phyloP scores from a whole-genome alignment of 2,888 invertebrate genomes.

The Tromatobia lineatoria region DNA sequence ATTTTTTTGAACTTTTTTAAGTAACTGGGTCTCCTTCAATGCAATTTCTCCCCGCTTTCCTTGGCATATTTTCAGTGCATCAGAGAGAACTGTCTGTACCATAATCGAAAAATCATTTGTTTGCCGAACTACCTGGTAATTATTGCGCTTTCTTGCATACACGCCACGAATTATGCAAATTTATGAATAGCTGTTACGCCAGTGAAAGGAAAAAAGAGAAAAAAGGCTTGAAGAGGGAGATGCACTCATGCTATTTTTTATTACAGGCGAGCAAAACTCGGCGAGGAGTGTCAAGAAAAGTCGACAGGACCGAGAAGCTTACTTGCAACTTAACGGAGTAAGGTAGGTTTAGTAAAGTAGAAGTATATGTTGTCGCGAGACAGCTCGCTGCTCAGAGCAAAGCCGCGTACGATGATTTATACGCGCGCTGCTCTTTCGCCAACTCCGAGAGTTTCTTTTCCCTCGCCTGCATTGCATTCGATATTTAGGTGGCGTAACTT shows the following conservation, averaged over 20 bases:
- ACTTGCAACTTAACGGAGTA: slow-evolving; percentile 9
- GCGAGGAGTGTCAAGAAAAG: slow-evolving; percentile 13
- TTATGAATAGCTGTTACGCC: slow-evolving; percentile 17
- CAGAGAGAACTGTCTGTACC: neutral
- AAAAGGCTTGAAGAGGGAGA: neutral
- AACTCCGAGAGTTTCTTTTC: neutral
- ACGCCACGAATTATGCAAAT: slow-evolving; percentile 51
- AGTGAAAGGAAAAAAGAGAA: slow-evolving; percentile 20
- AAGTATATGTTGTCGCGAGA: slow-evolving; percentile 27
- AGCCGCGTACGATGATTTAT: slow-evolving; percentile 42
- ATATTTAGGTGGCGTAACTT: slow-evolving; percentile 11
- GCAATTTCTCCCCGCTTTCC: neutral
- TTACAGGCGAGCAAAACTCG: slow-evolving; percentile 1
- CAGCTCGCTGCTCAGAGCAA: slow-evolving; percentile 19
- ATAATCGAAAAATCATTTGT: slow-evolving; percentile 40
- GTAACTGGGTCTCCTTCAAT: no score
- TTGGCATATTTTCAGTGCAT: neutral
- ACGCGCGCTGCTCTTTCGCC: slow-evolving; percentile 41
- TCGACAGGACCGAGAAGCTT: neutral
- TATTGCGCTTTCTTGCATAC: slow-evolving; percentile 37
- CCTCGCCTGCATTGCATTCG: neutral
- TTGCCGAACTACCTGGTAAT: slow-evolving; percentile 29
- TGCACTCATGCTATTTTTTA: slow-evolving; percentile 19
- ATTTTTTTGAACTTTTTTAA: no score
- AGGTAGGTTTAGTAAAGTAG: slow-evolving; percentile 1